These are phyloP conservation scores for Pithys albifrons DNA, from an alignment of 2,113 vertebrate species.

Conservation along the genomic window DNA sequence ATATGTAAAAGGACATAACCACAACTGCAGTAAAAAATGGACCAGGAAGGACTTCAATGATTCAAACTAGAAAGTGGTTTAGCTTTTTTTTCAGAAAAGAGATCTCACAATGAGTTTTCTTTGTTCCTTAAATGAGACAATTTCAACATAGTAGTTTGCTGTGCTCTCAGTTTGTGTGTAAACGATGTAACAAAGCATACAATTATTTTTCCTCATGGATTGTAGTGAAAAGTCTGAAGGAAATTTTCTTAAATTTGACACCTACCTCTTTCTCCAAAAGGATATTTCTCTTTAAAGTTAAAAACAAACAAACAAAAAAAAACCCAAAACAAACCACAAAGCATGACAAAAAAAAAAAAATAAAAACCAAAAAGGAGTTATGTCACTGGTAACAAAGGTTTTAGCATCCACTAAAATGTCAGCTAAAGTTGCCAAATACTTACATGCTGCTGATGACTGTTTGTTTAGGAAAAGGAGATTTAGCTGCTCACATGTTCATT, in stretches of 20 bases:
- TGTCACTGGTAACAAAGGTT: slow-evolving; percentile 66
- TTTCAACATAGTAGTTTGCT: slow-evolving; percentile 55
- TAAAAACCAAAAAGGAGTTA: background rate
- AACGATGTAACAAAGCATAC: slow-evolving; percentile 63
- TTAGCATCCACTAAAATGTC: slow-evolving; percentile 69
- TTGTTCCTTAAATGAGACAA: slow-evolving; percentile 59
- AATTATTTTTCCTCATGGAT: slow-evolving; percentile 54
- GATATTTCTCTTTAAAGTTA: background rate
- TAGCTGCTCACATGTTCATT: slow-evolving; percentile 66
- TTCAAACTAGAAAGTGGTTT: background rate
- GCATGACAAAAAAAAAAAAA: background rate
- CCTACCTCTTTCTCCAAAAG: slow-evolving; percentile 37
- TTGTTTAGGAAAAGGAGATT: slow-evolving; percentile 62
- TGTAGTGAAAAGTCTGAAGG: slow-evolving; percentile 38
- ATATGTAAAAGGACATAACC: slow-evolving; percentile 3
- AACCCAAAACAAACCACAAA: background rate
- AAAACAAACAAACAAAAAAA: no score
- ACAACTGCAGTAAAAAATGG: background rate
- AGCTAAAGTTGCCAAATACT: slow-evolving; percentile 74
- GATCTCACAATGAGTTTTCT: background rate
- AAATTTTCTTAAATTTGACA: slow-evolving; percentile 59
- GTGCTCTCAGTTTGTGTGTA: slow-evolving; percentile 58
- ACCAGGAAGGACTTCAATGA: background rate
- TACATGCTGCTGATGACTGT: slow-evolving; percentile 55
- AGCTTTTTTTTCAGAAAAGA: background rate